Conservation (phyloP, 2,797 vertebrate species). For the Lepus townsendii region DNA sequence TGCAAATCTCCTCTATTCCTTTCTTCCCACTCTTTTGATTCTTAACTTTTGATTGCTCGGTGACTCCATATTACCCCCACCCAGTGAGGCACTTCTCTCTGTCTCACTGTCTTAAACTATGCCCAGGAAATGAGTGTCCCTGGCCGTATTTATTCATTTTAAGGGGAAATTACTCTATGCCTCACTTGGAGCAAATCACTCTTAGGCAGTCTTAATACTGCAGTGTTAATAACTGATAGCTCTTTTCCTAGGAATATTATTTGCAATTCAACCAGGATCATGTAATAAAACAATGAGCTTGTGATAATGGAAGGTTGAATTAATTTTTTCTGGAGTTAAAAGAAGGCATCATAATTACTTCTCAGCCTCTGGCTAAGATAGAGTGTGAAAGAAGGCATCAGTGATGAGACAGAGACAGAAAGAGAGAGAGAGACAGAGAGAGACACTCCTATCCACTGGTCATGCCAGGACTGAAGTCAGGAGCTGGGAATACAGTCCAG, state of each 20-base stretch:
- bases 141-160: slow-evolving; percentile 1
- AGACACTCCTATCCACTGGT: no score
- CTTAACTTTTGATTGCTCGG: neutral
- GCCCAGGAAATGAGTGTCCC: neutral
- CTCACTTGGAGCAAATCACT: neutral
- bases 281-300: slow-evolving; percentile 15
- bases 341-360: no score
- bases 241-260: slow-evolving; percentile 40
- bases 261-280: neutral
- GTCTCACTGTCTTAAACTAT: neutral
- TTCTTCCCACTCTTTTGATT: neutral
- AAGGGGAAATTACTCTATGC: neutral
- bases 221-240: neutral
- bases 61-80: neutral
- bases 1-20: neutral
- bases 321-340: slow-evolving; percentile 28
- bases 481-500: no score
- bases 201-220: neutral
- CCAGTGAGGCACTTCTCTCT: neutral
- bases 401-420: neutral
- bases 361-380: no score
- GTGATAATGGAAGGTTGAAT: neutral
- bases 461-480: no score
- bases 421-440: neutral
- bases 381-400: neutral